Conservation (phyloP, 2,888 invertebrate species). For the Eupithecia pulchellata region DNA sequence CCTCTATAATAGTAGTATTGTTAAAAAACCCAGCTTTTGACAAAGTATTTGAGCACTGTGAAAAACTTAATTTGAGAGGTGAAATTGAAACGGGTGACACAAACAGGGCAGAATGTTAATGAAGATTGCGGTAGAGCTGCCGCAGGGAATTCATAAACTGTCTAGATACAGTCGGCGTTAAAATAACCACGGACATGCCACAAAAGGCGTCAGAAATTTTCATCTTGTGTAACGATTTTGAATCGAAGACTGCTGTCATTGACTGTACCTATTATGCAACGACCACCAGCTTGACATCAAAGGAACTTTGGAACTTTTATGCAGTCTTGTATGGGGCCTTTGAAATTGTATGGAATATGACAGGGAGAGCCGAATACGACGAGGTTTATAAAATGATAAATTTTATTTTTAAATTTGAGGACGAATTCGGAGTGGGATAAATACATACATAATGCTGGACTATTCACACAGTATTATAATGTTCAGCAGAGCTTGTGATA, state of each 20-base stretch:
- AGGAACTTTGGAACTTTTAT: background rate
- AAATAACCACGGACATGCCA: background rate
- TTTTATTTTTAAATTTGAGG: background rate
- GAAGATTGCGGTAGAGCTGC: conserved; percentile 45
- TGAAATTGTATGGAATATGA: background rate
- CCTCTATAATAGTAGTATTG: background rate
- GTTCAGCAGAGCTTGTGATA: no score
- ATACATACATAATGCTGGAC: no score
- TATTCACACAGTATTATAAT: no score
- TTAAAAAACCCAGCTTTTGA: background rate
- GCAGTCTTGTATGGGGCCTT: background rate
- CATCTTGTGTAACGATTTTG: background rate
- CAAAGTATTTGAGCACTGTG: background rate
- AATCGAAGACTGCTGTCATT: background rate
- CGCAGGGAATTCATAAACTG: conserved; percentile 47
- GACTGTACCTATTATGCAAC: background rate
- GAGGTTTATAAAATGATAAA: background rate
- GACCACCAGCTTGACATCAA: background rate
- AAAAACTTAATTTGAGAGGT: background rate
- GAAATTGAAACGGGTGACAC: conserved; percentile 15
- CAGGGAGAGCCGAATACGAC: background rate
- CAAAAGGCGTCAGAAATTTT: background rate
- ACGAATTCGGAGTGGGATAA: background rate
- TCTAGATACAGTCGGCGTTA: background rate
- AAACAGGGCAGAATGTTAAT: conserved; percentile 54